Evolutionary conservation across 2,797 vertebrate species (phyloP).

Genomic region (Remorina albescens): DNA sequence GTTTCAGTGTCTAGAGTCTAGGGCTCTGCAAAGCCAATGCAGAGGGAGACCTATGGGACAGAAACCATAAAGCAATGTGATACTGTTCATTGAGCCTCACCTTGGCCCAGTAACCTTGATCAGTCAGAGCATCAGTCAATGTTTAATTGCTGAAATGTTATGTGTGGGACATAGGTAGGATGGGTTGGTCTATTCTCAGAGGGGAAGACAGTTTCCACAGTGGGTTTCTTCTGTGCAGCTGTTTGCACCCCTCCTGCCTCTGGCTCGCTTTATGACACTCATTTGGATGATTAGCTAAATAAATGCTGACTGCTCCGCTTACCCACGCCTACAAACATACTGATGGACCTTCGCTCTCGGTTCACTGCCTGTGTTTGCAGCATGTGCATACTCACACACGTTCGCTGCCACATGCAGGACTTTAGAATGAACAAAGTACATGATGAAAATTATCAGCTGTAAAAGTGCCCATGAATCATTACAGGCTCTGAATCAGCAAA

Average conservation of each 20-base stretch:
- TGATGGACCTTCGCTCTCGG: constrained; percentile 21
- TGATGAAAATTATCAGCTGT: constrained; percentile 72
- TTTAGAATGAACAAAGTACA: constrained; percentile 60
- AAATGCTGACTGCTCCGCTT: constrained; percentile 64
- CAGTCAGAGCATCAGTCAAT: constrained; percentile 80
- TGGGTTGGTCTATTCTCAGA: constrained; percentile 52
- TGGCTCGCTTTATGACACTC: constrained; percentile 71
- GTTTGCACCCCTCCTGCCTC: constrained; percentile 47
- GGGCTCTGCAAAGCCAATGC: constrained; percentile 38
- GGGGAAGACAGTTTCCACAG: constrained; percentile 35
- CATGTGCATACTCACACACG: neutral
- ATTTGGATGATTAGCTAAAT: constrained; percentile 83
- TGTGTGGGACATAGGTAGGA: constrained; percentile 33
- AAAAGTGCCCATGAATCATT: constrained; percentile 79
- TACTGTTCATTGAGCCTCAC: constrained; percentile 75
- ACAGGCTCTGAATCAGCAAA: constrained; percentile 70
- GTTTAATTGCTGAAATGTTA: constrained; percentile 77
- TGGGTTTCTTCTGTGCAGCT: constrained; percentile 28
- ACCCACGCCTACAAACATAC: constrained; percentile 47
- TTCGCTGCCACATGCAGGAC: constrained; percentile 19
- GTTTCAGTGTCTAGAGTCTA: constrained; percentile 39
- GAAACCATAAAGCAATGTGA: constrained; percentile 77
- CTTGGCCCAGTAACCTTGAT: constrained; percentile 84
- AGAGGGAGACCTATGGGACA: constrained; percentile 57
- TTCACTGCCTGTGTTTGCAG: constrained; percentile 9